Conservation (phyloP, 2,797 vertebrate species). For the Labeo calbasu region DNA sequence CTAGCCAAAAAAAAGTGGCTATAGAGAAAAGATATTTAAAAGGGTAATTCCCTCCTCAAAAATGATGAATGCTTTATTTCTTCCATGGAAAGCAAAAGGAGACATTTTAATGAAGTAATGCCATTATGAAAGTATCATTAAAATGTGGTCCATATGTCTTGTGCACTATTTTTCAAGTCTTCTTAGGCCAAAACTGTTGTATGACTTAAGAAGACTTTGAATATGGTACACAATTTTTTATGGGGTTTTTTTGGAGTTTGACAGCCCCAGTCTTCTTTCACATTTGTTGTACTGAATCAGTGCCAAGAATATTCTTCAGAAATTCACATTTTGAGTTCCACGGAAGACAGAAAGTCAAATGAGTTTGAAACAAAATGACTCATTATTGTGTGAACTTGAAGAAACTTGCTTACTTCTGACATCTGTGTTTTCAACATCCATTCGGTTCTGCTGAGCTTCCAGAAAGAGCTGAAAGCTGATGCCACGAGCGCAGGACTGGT, state of each 20-base stretch:
- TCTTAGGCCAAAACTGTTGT: neutral
- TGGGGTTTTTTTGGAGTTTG: neutral
- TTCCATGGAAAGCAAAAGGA: neutral
- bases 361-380: neutral
- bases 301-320: neutral
- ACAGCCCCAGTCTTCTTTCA: neutral
- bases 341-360: neutral
- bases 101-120: neutral
- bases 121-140: too few species aligned
- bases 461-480: slow-evolving; percentile 86
- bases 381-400: neutral
- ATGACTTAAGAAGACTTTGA: neutral
- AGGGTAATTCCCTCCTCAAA: neutral
- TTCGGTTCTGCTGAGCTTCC: slow-evolving; percentile 85
- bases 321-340: neutral
- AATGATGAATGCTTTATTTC: neutral
- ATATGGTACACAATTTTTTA: neutral
- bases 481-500: slow-evolving; percentile 83
- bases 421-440: slow-evolving; percentile 83
- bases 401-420: slow-evolving; percentile 80
- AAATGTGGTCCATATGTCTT: neutral
- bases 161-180: neutral
- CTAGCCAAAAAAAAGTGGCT: neutral
- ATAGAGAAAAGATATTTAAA: neutral
- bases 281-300: neutral